Base-by-base conservation (phyloP, 2,888 invertebrate species). In the Pandemis heparana region DNA sequence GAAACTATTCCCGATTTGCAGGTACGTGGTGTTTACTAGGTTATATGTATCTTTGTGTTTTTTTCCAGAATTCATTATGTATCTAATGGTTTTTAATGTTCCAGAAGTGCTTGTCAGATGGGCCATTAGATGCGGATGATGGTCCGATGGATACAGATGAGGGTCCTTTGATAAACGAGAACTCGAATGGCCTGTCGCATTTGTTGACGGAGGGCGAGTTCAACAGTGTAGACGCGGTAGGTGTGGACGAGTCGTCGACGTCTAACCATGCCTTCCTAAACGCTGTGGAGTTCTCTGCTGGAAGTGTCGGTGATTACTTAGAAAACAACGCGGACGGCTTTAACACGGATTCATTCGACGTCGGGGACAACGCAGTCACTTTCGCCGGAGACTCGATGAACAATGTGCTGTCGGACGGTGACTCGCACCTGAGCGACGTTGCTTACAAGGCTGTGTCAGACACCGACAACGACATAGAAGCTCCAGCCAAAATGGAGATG, bases 251-350 rank as follows among this genome's bases (percentile, higher is more conserved):
- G 78, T 92, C 94, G 41, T 94, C 94, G 51, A 87, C 89, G 51
- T 94, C 94, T 4, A 92, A 94, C 78, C 94, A 92, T 82, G 92
- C 89, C 78, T 94, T 94, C 79, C 85, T 94, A 73, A 92, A 92
- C 84, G 92, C 94, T 53, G 92, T 91, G 60, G 94, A 94, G 79
- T 82, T 94, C 77, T 94, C 94, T n/a, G 85, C 91, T 62, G 90
- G 90, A 76, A 94, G 94, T 81, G 94, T 92, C 67, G 92, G 92
- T 43, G 94, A 94, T 82, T 93, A 94, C 78, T 84, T 94, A 75
- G 93, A 92, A 75, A 91, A 89, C 80, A 91, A 93, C 78, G 83
- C 90, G 1, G 86, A 84, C 39, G 86, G 87, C 46, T 94, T 92
- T 79, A 90, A 90, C 78, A 81, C 89, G 5, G 87, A 89, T 76